Evolutionary conservation across 1,140 invertebrate species (phyloP).

Genomic region (fruit fly (Drosophila melanogaster)): DNA sequence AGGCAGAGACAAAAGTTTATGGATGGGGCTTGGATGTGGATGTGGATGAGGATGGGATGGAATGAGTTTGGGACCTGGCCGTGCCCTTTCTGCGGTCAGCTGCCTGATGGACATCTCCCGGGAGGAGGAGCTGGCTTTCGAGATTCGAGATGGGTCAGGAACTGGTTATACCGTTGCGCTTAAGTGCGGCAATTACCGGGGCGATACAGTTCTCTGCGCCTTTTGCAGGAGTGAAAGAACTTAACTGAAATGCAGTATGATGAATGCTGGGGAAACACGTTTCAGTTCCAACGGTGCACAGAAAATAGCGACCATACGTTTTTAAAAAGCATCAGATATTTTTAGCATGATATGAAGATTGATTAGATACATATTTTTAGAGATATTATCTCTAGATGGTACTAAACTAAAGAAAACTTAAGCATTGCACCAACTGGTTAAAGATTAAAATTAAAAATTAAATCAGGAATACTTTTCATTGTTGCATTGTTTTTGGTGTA

Average conservation of each 20-base stretch:
- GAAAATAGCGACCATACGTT: background rate
- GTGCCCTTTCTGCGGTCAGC: conserved; percentile 78
- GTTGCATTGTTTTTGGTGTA: background rate
- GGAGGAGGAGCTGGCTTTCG: conserved; percentile 3
- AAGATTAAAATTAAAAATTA: too few relatives aligned
- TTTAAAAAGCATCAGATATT: background rate
- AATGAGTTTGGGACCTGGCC: conserved; percentile 28
- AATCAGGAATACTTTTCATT: too few relatives aligned
- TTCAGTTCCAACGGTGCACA: conserved; percentile 29
- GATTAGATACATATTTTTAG: too few relatives aligned
- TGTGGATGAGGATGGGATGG: conserved; percentile 7
- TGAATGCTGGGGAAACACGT: conserved; percentile 67
- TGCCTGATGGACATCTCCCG: conserved; percentile 72
- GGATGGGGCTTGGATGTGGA: conserved; percentile 4
- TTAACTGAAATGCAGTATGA: conserved; percentile 58
- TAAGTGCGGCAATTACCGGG: conserved; percentile 63
- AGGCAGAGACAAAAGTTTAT: conserved; percentile 15
- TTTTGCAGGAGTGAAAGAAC: conserved; percentile 47
- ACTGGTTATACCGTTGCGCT: conserved; percentile 78
- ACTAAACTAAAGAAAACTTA: too few relatives aligned
- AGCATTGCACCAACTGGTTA: too few relatives aligned
- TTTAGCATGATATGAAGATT: too few relatives aligned
- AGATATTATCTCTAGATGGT: too few relatives aligned
- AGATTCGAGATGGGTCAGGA: conserved; percentile 27
- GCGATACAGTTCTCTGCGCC: conserved; percentile 18